Base-by-base conservation (phyloP, 2,888 invertebrate genomes). In the Cataglyphis albicans region DNA sequence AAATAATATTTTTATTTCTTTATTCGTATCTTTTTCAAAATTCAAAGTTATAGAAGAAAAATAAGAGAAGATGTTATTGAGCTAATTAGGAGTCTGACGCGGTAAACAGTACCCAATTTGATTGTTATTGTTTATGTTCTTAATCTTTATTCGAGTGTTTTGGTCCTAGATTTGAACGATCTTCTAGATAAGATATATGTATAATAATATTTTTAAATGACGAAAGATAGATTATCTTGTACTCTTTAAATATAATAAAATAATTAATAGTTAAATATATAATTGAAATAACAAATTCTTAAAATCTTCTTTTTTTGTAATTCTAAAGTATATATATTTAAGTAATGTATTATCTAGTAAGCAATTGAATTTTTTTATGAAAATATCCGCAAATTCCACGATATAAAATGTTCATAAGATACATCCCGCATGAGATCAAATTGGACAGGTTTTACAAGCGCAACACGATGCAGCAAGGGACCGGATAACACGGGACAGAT, bases 371-470 rank as follows among this genome's bases (percentile, higher is more conserved):
- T 63, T 15, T n/a, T 59, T 25, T 10, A 25, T 21, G 7, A n/a
- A 64, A 75, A 10, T 18, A 52, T 41, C n/a, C 29, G 65, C 38
- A n/a, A 52, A 12, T 76, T 55, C 5, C 29, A n/a, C n/a, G n/a
- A 0, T 55, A 18, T 38, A 75, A 44, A 18, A 64, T 44, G 21
- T 21, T 12, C 59, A 41, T 35, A 68, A 41, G 78, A 76, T 55
- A 18, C 32, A 18, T 38, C 15, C 21, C 41, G 9, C 21, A 3
- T 32, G 44, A 44, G 29, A 59, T 78, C 18, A 21, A 18, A 59
- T 41, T 59, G 55, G 12, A 68, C 68, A 21, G 29, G 41, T 68
- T 68, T 78, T 65, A 48, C 35, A 35, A 55, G 35, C 25, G 38
- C 57, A 25, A 72, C 55, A 12, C 55, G 61, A 61, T 59, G 38